Percentiles rank a stretch among this genome's conserved stretches.
phyloP scores from a whole-genome alignment of 2,113 vertebrate genomes.

The Camarhynchus parvulus region DNA sequence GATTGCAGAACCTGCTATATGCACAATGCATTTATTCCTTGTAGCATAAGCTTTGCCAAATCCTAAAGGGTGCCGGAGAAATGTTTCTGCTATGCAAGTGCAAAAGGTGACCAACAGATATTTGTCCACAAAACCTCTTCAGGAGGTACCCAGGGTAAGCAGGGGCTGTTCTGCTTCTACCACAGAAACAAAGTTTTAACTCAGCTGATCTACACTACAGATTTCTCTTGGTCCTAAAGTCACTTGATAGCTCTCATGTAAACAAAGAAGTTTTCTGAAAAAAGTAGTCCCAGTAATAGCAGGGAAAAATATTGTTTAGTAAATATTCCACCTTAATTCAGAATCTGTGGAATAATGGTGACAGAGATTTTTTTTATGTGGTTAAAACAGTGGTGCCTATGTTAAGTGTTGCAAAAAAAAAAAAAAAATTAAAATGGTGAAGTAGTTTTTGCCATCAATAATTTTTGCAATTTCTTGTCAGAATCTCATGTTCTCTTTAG shows the following conservation, averaged over 20 bases:
- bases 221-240: not conserved
- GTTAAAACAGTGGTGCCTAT: not conserved
- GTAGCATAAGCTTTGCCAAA: not conserved
- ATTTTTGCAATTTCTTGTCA: not conserved
- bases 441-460: accelerated
- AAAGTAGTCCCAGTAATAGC: not conserved
- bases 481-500: not conserved
- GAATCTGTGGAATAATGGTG: not conserved
- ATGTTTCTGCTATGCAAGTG: not conserved
- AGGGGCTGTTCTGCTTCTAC: not conserved
- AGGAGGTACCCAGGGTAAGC: not conserved
- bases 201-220: not conserved
- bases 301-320: accelerated
- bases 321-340: not conserved
- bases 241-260: not conserved
- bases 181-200: not conserved
- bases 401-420: not conserved
- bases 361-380: not conserved
- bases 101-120: not conserved
- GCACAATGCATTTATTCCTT: not conserved
- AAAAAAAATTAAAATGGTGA: not conserved
- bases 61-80: not conserved
- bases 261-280: not conserved
- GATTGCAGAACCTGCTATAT: not conserved
- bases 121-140: not conserved